A percentile compares a stretch with the other conserved stretches of the same genome.
Evolutionary conservation across 2,888 invertebrate species (phyloP).

Genomic region (Masnerella sp.): DNA sequence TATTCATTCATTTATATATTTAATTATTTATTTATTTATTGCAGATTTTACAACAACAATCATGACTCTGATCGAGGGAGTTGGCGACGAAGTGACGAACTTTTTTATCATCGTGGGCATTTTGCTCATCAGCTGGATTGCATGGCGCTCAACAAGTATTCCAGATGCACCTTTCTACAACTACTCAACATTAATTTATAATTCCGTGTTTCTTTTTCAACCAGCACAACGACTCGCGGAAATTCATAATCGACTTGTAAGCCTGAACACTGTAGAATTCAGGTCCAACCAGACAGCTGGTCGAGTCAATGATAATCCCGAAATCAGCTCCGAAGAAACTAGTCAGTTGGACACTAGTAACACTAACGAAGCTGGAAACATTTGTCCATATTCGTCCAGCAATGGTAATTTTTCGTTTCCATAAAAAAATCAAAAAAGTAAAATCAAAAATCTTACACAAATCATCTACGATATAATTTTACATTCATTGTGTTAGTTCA

Average conservation of each 20-base stretch:
- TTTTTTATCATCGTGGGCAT: conserved; percentile 82
- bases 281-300: conserved; percentile 65
- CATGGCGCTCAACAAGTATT: conserved; percentile 90
- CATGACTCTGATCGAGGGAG: conserved; percentile 89
- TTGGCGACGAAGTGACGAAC: conserved; percentile 90
- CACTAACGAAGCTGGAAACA: conserved; percentile 63
- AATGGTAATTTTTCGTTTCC: conserved; percentile 69
- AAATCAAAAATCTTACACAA: no score
- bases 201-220: no score
- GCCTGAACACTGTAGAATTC: no score
- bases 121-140: conserved; percentile 81
- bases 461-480: no score
- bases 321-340: conserved; percentile 67
- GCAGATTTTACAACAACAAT: conserved; percentile 65
- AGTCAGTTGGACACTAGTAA: conserved; percentile 62
- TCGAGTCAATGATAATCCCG: conserved; percentile 60
- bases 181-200: no score
- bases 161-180: no score
- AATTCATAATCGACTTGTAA: no score
- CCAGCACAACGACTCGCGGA: no score
- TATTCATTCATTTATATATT: no score
- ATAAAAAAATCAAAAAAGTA: no score
- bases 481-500: no score
- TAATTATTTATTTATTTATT: no score
- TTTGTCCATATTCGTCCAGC: conserved; percentile 72